phyloP scores from a whole-genome alignment of 1,140 invertebrate species.

The Homalodisca vitripennis region DNA sequence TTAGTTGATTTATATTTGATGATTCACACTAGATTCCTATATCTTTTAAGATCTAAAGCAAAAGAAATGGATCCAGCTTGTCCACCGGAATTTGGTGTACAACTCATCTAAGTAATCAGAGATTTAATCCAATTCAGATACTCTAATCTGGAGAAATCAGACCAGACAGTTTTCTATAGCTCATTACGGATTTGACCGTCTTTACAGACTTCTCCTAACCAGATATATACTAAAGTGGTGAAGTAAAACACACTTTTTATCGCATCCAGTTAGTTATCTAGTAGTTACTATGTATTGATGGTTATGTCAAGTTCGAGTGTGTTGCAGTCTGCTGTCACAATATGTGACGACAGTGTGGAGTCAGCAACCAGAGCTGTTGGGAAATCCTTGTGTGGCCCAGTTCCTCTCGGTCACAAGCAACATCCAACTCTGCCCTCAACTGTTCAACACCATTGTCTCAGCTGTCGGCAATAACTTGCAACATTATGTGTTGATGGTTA shows the following conservation, averaged over 20 bases:
- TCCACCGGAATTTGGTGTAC: no score
- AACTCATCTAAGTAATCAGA: no score
- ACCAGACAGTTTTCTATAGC: not conserved
- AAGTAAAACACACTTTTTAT: not conserved
- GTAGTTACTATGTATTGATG: not conserved
- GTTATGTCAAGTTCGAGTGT: not conserved
- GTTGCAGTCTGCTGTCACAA: not conserved
- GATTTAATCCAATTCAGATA: no score
- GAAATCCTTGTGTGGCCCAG: not conserved
- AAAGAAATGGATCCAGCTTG: no score
- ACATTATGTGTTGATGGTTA: not conserved
- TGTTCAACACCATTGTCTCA: not conserved
- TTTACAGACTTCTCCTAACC: not conserved
- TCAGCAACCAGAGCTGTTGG: not conserved
- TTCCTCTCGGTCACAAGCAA: not conserved
- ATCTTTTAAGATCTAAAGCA: no score
- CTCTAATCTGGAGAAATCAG: not conserved
- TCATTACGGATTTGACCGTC: not conserved
- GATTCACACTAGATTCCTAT: no score
- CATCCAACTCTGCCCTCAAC: not conserved
- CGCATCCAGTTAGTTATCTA: not conserved
- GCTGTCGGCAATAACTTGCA: not conserved
- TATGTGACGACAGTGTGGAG: not conserved
- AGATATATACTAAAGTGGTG: not conserved
- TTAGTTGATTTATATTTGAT: no score